Evolutionary conservation across 2,797 vertebrate genomes (phyloP).

Genomic region (Malacoraja senta): DNA sequence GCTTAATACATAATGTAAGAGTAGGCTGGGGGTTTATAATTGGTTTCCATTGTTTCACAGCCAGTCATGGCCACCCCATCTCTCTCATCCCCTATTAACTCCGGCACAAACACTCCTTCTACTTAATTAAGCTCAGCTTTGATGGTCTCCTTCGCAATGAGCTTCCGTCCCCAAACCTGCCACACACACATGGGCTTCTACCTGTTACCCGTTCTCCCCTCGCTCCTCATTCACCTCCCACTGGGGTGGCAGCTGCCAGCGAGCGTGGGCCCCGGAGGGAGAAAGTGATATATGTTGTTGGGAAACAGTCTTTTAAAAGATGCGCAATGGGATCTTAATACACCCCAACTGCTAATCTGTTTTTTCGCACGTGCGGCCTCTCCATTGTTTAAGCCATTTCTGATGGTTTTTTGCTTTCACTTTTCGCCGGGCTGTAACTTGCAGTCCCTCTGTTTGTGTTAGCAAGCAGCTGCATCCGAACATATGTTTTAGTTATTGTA

Average conservation of each 20-base stretch:
- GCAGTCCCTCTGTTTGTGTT: not conserved
- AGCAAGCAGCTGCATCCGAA: not conserved
- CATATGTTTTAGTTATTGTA: conserved; percentile 36
- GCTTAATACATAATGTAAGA: conserved; percentile 97
- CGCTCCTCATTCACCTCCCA: conserved; percentile 47
- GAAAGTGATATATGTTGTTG: conserved; percentile 58
- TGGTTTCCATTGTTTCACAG: conserved; percentile 59
- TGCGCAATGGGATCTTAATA: conserved; percentile 69
- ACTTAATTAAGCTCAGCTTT: conserved; percentile 96
- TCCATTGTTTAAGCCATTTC: conserved; percentile 34
- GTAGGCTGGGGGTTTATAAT: conserved; percentile 60
- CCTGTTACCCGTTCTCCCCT: conserved; percentile 68
- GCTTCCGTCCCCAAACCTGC: conserved; percentile 62
- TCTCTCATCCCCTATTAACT: conserved; percentile 71
- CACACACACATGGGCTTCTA: conserved; percentile 81
- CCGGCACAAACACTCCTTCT: conserved; percentile 64
- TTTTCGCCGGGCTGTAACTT: not conserved
- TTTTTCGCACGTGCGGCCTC: conserved; percentile 53
- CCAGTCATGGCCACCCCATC: conserved; percentile 57
- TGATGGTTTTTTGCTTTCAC: conserved; percentile 23
- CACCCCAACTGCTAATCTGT: conserved; percentile 51
- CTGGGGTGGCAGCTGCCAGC: conserved; percentile 22
- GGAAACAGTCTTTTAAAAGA: conserved; percentile 61
- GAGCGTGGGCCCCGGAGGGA: conserved; percentile 1
- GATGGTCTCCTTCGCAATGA: conserved; percentile 71